Conservation (phyloP, 2,797 vertebrate genomes). For the Sorex maritimensis region DNA sequence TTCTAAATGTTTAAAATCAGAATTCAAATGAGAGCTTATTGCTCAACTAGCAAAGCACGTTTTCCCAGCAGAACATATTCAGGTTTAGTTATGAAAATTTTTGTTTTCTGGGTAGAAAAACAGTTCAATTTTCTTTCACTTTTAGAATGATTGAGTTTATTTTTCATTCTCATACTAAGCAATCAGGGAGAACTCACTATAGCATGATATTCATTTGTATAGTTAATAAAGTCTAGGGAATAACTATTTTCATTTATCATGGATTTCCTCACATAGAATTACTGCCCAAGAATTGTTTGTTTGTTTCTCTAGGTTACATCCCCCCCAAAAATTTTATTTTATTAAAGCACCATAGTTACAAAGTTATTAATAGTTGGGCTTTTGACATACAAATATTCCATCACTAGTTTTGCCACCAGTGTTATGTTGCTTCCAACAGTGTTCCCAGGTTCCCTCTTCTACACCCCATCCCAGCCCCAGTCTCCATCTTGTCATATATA, state of each 20-base stretch:
- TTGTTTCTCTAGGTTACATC: slow-evolving; percentile 7
- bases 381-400: too few relatives aligned
- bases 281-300: neutral
- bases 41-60: neutral
- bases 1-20: neutral
- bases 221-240: neutral
- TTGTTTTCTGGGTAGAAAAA: slow-evolving; percentile 18
- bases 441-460: too few relatives aligned
- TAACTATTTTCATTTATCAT: neutral
- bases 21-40: neutral
- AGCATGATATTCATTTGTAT: neutral
- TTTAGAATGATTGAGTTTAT: neutral
- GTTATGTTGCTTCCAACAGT: too few relatives aligned
- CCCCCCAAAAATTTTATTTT: too few relatives aligned
- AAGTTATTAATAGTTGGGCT: too few relatives aligned
- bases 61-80: neutral
- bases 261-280: neutral
- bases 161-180: neutral
- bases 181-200: neutral
- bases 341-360: too few relatives aligned
- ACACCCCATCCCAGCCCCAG: too few relatives aligned
- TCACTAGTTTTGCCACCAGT: too few relatives aligned
- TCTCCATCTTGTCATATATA: neutral
- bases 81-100: neutral
- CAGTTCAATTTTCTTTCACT: slow-evolving; percentile 3